Percentiles rank a stretch among this genome's conserved stretches.
phyloP scores from a whole-genome alignment of 2,113 vertebrate species.

The Hepsetus odoe region DNA sequence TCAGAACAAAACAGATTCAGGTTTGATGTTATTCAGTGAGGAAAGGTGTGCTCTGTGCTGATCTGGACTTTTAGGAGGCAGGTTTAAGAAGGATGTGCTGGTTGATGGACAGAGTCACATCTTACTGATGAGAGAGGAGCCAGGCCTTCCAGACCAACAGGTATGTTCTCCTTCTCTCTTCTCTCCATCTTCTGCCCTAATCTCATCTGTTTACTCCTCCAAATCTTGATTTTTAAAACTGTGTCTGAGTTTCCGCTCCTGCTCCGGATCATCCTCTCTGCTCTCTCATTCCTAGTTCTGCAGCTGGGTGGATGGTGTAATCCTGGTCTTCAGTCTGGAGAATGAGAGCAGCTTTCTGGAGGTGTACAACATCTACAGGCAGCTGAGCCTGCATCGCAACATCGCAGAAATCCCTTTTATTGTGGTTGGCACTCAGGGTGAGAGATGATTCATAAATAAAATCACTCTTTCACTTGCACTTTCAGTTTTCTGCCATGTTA shows the following conservation, averaged over 20 bases:
- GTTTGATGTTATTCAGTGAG: no score
- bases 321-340: constrained; percentile 97
- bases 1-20: no score
- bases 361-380: constrained; percentile 81
- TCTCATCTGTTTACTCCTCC: background rate
- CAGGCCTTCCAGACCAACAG: constrained; percentile 85
- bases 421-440: constrained; percentile 94
- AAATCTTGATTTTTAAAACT: background rate
- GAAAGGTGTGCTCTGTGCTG: background rate
- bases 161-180: constrained; percentile 60
- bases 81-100: constrained; percentile 91
- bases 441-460: background rate
- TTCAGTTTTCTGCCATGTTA: no score
- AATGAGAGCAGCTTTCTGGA: constrained; percentile 93
- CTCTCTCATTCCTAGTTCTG: constrained; percentile 78
- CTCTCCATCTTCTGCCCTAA: background rate
- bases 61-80: constrained; percentile 75
- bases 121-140: constrained; percentile 91
- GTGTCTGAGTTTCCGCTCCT: no score
- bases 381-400: constrained; percentile 77
- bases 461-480: background rate
- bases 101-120: constrained; percentile 91
- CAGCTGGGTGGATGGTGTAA: constrained; percentile 92
- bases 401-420: constrained; percentile 85
- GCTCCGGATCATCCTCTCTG: background rate